These are phyloP conservation scores for Macrosoma leucophasiata DNA, from an alignment of 2,888 invertebrate species.

Conservation along the genomic window DNA sequence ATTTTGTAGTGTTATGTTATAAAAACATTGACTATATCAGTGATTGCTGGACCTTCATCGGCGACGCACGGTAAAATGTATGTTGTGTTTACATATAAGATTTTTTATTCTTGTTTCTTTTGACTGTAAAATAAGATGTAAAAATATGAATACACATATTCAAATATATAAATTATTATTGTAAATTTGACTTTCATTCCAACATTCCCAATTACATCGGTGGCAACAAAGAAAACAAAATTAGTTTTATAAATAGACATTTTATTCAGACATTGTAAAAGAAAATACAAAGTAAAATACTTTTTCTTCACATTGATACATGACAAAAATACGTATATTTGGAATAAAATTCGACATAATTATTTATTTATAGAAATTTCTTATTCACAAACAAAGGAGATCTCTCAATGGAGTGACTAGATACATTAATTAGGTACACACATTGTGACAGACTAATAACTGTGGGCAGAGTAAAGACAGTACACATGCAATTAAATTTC, in stretches of 20 bases:
- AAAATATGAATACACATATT: slow-evolving; percentile 37
- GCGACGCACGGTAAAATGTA: slow-evolving; percentile 18
- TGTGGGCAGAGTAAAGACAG: slow-evolving; percentile 30
- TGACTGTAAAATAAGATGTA: slow-evolving; percentile 32
- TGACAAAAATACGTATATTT: slow-evolving; percentile 67
- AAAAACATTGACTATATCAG: slow-evolving; percentile 30
- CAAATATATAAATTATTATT: slow-evolving; percentile 36
- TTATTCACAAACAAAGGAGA: slow-evolving; percentile 40
- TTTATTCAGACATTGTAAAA: slow-evolving; percentile 71
- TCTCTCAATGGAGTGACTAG: slow-evolving; percentile 38
- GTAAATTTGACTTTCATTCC: slow-evolving; percentile 46
- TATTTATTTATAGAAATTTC: slow-evolving; percentile 27
- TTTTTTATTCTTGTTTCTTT: slow-evolving; percentile 23
- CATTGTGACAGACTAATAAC: slow-evolving; percentile 29
- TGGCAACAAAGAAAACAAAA: slow-evolving; percentile 31
- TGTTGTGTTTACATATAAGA: slow-evolving; percentile 21
- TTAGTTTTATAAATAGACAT: slow-evolving; percentile 59
- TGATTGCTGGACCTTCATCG: slow-evolving; percentile 25
- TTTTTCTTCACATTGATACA: slow-evolving; percentile 54
- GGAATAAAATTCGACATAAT: slow-evolving; percentile 65
- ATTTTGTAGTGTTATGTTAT: slow-evolving; percentile 52
- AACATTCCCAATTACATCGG: no score
- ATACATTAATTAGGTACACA: slow-evolving; percentile 33
- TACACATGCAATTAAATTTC: no score
- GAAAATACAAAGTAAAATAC: slow-evolving; percentile 65